Conservation (phyloP, 2,113 vertebrate species). For the Carlito syrichta region DNA sequence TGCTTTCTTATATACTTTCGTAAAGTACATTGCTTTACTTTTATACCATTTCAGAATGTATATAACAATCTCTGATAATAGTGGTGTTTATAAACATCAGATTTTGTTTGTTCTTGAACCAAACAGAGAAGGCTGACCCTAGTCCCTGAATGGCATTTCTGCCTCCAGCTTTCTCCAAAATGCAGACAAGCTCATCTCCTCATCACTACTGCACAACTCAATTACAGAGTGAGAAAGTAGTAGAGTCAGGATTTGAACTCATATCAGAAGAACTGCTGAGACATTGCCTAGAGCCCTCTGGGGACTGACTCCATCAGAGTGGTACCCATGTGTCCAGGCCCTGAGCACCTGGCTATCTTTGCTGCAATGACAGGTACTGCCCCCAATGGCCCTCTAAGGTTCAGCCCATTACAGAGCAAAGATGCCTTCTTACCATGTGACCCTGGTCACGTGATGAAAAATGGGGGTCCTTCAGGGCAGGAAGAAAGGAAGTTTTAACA, state of each 20-base stretch:
- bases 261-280: not conserved
- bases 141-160: not conserved
- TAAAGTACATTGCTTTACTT: not conserved
- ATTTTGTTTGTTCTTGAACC: not conserved
- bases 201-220: not conserved
- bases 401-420: not conserved
- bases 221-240: not conserved
- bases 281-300: not conserved
- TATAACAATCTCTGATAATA: not conserved
- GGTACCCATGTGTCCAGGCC: not conserved
- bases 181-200: not conserved
- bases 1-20: not conserved
- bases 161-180: not conserved
- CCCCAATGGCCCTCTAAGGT: not conserved
- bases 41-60: not conserved
- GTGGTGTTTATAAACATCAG: not conserved
- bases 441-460: not conserved
- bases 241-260: not conserved
- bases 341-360: not conserved
- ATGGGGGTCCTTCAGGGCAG: not conserved
- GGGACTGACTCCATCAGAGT: not conserved
- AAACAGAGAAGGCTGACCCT: not conserved
- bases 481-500: not conserved
- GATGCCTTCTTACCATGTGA: not conserved
- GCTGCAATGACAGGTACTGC: accelerated